A percentile compares a stretch with the other conserved stretches of the same genome.
Evolutionary conservation across 2,797 vertebrate genomes (phyloP).

Genomic region (Gadopsis marmoratus): DNA sequence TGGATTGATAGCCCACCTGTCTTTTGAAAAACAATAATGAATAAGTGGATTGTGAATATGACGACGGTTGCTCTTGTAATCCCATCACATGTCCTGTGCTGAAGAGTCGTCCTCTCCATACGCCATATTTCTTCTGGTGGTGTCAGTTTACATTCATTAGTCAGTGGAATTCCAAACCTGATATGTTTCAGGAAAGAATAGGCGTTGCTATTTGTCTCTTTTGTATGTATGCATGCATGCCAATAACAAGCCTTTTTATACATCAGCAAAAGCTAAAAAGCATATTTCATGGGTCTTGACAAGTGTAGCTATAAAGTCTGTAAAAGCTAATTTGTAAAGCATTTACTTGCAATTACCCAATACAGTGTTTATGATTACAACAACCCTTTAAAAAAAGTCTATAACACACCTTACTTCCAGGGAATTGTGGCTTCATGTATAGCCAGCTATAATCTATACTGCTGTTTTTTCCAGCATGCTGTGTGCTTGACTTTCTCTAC

Average conservation of each 20-base stretch:
- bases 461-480: not conserved
- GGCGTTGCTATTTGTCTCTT: constrained; percentile 19
- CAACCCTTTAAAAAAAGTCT: not conserved
- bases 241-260: not conserved
- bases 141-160: constrained; percentile 55
- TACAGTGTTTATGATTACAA: not conserved
- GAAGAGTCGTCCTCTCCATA: constrained; percentile 35
- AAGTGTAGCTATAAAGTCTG: not conserved
- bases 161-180: constrained; percentile 18
- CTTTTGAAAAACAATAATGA: constrained; percentile 57
- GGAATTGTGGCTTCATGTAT: not conserved
- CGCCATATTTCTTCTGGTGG: constrained; percentile 28
- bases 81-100: constrained; percentile 21
- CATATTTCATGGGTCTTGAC: not conserved
- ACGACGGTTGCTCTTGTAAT: constrained; percentile 53
- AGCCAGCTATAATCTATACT: not conserved
- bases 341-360: constrained; percentile 11
- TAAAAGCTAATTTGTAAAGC: constrained; percentile 8
- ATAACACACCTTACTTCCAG: not conserved
- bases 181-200: constrained; percentile 26
- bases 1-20: constrained; percentile 45
- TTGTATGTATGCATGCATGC: constrained; percentile 8
- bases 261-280: not conserved
- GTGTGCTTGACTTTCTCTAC: not conserved
- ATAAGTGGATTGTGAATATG: constrained; percentile 58